phyloP scores from a whole-genome alignment of 2,888 invertebrate species.

The Saturnia pavonia region DNA sequence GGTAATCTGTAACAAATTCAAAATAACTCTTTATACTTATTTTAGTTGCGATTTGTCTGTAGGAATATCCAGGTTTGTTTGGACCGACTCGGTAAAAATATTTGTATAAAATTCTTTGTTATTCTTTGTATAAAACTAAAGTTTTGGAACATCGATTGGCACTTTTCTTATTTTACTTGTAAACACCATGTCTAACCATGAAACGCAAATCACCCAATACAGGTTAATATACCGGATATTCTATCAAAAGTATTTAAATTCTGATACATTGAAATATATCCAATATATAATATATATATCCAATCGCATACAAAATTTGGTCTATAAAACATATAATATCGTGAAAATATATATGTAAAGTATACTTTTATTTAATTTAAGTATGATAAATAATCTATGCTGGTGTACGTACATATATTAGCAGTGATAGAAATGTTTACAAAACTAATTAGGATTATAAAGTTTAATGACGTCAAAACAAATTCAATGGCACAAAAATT shows the following conservation, averaged over 20 bases:
- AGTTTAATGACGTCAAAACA: not conserved
- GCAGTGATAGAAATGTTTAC: not conserved
- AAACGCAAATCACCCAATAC: not conserved
- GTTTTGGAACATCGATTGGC: not conserved
- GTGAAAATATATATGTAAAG: no score
- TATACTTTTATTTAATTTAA: not conserved
- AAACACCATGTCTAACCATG: not conserved
- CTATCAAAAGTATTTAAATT: not conserved
- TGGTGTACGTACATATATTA: not conserved
- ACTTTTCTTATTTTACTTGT: not conserved
- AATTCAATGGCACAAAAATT: not conserved
- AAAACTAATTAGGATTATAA: not conserved
- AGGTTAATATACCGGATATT: not conserved
- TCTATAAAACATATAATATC: no score
- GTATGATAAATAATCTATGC: not conserved
- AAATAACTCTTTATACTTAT: not conserved
- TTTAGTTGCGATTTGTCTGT: not conserved
- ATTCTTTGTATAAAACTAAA: no score
- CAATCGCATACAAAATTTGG: no score
- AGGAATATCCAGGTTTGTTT: not conserved
- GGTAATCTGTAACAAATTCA: slow-evolving; percentile 10
- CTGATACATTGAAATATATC: no score
- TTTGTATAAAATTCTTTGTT: no score
- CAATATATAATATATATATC: no score
- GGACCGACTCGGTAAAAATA: no score